Evolutionary conservation across 2,888 invertebrate genomes (phyloP).

Genomic region (Neria commutata): DNA sequence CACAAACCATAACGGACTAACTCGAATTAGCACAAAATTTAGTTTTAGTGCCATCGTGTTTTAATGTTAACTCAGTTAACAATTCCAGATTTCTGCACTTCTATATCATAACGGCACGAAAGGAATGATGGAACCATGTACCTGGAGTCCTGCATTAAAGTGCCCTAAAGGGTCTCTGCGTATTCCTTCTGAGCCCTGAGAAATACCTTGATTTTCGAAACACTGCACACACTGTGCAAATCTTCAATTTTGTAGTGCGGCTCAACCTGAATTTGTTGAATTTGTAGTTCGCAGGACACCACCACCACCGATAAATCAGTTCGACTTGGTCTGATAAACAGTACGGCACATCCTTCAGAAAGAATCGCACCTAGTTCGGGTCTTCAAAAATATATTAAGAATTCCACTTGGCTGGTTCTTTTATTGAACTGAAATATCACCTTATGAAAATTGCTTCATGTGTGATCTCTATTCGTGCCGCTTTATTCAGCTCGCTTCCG

Average conservation of each 20-base stretch:
- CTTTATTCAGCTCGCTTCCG: constrained; percentile 41
- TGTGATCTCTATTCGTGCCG: constrained; percentile 38
- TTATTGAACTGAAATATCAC: constrained; percentile 33
- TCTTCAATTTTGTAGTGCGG: constrained; percentile 49
- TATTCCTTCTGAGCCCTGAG: constrained; percentile 52
- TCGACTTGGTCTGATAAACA: constrained; percentile 35
- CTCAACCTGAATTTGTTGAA: constrained; percentile 44
- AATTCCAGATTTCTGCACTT: constrained; percentile 52
- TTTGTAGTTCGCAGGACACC: constrained; percentile 55
- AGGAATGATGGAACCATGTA: constrained; percentile 31
- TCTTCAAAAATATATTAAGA: constrained; percentile 38
- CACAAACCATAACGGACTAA: no score
- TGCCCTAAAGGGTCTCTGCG: constrained; percentile 51
- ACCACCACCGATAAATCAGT: no score
- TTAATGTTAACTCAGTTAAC: no score
- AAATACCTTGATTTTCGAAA: constrained; percentile 54
- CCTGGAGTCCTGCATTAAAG: constrained; percentile 38
- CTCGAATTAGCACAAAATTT: no score
- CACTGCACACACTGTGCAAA: constrained; percentile 50
- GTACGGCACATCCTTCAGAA: constrained; percentile 45
- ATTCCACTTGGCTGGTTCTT: constrained; percentile 1
- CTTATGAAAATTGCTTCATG: constrained; percentile 50
- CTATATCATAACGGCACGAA: constrained; percentile 53
- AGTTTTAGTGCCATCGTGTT: no score
- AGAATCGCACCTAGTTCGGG: constrained; percentile 50